Conservation (phyloP, 2,888 invertebrate genomes). For the Lathronympha strigana region DNA sequence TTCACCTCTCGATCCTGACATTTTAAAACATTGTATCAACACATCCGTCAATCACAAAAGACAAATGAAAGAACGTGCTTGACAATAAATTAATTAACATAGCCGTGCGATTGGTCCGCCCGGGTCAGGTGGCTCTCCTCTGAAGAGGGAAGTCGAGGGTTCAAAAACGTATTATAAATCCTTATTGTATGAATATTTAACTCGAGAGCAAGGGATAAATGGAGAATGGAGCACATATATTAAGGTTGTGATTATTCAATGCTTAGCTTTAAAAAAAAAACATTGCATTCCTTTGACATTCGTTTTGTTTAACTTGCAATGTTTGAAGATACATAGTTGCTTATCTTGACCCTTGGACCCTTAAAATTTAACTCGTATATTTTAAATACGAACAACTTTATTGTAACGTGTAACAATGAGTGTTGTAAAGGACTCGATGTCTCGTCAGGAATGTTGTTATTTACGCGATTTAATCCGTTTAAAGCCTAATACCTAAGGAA, state of each 20-base stretch:
- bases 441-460: no score
- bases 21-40: constrained; percentile 49
- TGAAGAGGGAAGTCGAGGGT: constrained; percentile 56
- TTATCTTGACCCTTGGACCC: not conserved
- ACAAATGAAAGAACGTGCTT: constrained; percentile 50
- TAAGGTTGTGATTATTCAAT: constrained; percentile 25
- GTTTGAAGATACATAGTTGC: not conserved
- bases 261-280: constrained; percentile 13
- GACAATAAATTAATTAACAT: constrained; percentile 75
- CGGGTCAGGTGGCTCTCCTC: constrained; percentile 59
- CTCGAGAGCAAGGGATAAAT: constrained; percentile 25
- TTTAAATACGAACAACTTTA: no score
- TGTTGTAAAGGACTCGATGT: no score
- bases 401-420: no score
- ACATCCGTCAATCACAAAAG: constrained; percentile 55
- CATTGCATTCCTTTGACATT: constrained; percentile 2
- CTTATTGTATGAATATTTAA: constrained; percentile 38
- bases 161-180: constrained; percentile 43
- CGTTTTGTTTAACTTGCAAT: not conserved
- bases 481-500: no score
- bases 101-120: constrained; percentile 50
- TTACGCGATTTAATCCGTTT: no score
- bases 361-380: no score
- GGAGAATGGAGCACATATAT: constrained; percentile 30
- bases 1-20: constrained; percentile 13